Conservation (phyloP, 2,888 invertebrate genomes). For the Drosophila leonis region DNA sequence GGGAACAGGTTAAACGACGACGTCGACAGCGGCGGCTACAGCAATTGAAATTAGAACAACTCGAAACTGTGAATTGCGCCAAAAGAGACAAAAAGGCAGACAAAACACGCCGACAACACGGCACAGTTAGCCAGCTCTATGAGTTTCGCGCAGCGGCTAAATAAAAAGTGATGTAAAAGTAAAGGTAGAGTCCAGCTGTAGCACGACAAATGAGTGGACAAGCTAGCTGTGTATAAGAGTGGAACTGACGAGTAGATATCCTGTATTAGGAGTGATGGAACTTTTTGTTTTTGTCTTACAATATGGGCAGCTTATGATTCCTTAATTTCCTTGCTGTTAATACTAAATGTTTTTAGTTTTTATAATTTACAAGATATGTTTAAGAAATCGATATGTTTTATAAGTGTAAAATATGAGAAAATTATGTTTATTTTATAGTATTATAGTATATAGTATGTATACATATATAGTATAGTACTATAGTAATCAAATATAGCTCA, state of each 20-base stretch:
- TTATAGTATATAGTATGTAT: too few species aligned
- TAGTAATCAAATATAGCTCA: too few species aligned
- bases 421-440: too few species aligned
- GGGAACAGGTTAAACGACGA: conserved; percentile 72
- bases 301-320: neutral
- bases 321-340: neutral
- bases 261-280: neutral
- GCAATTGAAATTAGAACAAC: conserved; percentile 76
- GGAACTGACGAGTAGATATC: neutral
- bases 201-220: conserved; percentile 9
- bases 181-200: conserved; percentile 20
- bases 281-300: neutral
- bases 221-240: neutral
- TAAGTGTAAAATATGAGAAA: too few species aligned
- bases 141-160: conserved; percentile 26
- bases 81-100: conserved; percentile 32
- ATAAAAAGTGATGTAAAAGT: conserved; percentile 18
- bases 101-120: conserved; percentile 35
- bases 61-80: conserved; percentile 68
- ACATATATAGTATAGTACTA: too few species aligned
- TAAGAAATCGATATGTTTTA: neutral
- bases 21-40: conserved; percentile 39
- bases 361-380: neutral
- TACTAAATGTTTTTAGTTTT: neutral
- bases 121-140: conserved; percentile 52